Percentiles rank a stretch among this genome's conserved stretches.
Conservation (phyloP, 2,113 vertebrate genomes). For the Rhombomys opimus region DNA sequence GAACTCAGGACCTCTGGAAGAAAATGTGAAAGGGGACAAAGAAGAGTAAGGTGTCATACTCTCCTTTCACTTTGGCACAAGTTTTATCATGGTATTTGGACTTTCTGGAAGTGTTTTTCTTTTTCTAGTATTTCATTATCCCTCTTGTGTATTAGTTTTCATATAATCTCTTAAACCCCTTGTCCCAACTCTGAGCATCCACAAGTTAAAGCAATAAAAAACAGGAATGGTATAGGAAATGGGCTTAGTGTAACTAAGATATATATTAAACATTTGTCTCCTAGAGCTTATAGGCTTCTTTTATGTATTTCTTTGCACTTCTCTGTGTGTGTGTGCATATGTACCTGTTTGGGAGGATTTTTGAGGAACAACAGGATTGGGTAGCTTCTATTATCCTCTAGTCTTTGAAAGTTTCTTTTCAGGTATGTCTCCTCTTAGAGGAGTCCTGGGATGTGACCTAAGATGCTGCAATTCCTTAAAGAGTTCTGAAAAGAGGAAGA, state of each 20-base stretch:
- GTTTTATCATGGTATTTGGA: neutral
- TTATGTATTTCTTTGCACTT: neutral
- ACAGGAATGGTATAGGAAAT: neutral
- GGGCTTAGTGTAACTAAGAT: neutral
- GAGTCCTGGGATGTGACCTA: neutral
- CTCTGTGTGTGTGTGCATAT: fast-evolving
- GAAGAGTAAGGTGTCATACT: neutral
- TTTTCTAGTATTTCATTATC: neutral
- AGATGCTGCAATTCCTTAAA: neutral
- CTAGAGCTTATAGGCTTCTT: neutral
- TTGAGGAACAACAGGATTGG: neutral
- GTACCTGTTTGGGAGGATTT: neutral
- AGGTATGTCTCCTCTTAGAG: neutral
- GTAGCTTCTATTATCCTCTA: neutral
- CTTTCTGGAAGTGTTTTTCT: neutral
- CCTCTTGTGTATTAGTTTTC: neutral
- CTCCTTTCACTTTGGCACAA: neutral
- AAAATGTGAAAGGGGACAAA: neutral
- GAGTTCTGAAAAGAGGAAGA: slow-evolving; percentile 15
- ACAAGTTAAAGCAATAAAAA: neutral
- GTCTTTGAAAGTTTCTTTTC: neutral
- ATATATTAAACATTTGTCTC: neutral
- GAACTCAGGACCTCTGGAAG: neutral
- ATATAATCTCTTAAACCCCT: neutral
- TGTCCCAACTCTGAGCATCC: neutral